Evolutionary conservation across 1,140 invertebrate genomes (phyloP).

Genomic region (Sinella curviseta): DNA sequence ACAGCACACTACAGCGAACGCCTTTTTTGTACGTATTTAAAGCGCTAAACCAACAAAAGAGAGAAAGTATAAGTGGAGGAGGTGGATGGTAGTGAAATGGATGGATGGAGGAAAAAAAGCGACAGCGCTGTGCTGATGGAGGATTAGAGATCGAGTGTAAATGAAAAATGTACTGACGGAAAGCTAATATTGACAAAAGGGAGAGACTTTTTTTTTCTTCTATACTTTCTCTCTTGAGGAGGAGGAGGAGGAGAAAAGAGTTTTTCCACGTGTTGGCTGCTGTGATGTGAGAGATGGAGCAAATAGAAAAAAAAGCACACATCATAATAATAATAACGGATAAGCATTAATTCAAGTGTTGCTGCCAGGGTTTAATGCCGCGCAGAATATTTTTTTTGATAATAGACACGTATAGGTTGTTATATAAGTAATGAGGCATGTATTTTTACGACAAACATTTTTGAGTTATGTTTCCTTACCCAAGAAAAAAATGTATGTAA

Average conservation of each 20-base stretch:
- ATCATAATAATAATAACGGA: not conserved
- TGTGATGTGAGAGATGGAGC: not conserved
- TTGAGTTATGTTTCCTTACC: not conserved
- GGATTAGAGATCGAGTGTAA: slow-evolving; percentile 15
- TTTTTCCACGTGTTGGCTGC: not conserved
- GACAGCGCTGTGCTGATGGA: not conserved
- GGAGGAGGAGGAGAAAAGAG: too few species aligned
- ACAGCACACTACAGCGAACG: not conserved
- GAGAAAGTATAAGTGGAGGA: not conserved
- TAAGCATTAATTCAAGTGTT: slow-evolving; percentile 19
- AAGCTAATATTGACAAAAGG: slow-evolving; percentile 25
- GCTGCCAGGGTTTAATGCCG: not conserved
- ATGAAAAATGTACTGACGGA: slow-evolving; percentile 10
- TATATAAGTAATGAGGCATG: too few species aligned
- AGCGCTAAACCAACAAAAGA: not conserved
- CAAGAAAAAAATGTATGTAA: too few species aligned
- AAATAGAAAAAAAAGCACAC: slow-evolving; percentile 3
- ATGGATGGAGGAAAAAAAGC: too few species aligned
- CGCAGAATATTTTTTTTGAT: too few species aligned
- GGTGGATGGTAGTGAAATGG: not conserved
- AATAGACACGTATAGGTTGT: too few species aligned
- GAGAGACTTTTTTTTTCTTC: not conserved
- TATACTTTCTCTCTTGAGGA: too few species aligned
- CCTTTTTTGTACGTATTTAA: too few species aligned
- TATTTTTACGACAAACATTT: too few species aligned